These are phyloP conservation scores for Malacoraja senta DNA, from an alignment of 2,797 vertebrate species.

Conservation along the genomic window DNA sequence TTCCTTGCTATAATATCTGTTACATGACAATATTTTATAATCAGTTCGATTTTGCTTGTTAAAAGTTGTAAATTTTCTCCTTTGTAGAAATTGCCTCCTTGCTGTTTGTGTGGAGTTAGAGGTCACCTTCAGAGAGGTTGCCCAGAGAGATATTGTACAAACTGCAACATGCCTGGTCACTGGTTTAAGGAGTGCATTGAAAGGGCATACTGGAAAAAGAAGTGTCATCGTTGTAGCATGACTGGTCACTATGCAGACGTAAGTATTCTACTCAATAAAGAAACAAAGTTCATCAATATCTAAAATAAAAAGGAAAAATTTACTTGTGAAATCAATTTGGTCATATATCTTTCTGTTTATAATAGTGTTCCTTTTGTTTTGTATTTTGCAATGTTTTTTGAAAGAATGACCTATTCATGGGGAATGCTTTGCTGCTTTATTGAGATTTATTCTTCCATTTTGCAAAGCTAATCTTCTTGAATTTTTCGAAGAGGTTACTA, in stretches of 20 bases:
- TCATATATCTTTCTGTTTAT: constrained; percentile 11
- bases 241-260: constrained; percentile 81
- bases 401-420: background rate
- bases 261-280: constrained; percentile 54
- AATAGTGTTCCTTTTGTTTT: constrained; percentile 23
- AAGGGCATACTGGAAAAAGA: constrained; percentile 69
- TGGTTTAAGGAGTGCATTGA: constrained; percentile 65
- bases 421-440: background rate
- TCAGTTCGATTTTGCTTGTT: background rate
- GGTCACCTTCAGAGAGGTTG: constrained; percentile 67
- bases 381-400: background rate
- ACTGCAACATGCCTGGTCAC: constrained; percentile 80
- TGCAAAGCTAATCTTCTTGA: no score
- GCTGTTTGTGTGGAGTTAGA: constrained; percentile 70
- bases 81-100: constrained; percentile 65
- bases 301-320: constrained; percentile 4
- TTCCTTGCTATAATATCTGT: background rate
- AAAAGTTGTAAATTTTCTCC: constrained; percentile 35
- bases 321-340: background rate
- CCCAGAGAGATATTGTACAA: constrained; percentile 70
- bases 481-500: no score
- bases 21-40: background rate
- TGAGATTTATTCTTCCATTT: background rate
- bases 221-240: constrained; percentile 79
- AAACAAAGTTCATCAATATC: constrained; percentile 21